Conservation (phyloP, 2,797 vertebrate species). For the Hephaestus fuliginosus region DNA sequence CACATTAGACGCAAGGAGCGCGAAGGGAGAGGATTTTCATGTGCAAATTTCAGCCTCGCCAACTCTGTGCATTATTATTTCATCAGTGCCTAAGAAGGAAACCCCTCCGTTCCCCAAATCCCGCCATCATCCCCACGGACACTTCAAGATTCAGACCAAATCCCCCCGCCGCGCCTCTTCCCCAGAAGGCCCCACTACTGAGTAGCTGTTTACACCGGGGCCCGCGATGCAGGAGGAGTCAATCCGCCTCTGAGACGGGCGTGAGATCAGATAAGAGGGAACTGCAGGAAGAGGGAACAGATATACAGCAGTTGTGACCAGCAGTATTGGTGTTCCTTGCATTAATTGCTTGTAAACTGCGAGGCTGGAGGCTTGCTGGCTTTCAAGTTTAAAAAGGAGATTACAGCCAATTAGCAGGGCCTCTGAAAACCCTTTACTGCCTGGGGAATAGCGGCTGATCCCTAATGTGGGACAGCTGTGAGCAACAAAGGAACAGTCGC, state of each 20-base stretch:
- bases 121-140: conserved; percentile 74
- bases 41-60: conserved; percentile 87
- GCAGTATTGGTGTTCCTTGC: conserved; percentile 72
- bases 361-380: conserved; percentile 76
- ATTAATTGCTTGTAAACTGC: conserved; percentile 87
- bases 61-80: conserved; percentile 87
- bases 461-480: conserved; percentile 81
- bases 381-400: conserved; percentile 85
- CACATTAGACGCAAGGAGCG: conserved; percentile 78
- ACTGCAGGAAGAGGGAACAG: conserved; percentile 57
- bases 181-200: conserved; percentile 73
- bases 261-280: conserved; percentile 68
- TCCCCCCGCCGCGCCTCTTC: conserved; percentile 57
- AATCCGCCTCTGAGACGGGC: conserved; percentile 56
- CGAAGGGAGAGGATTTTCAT: conserved; percentile 84
- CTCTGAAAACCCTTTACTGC: conserved; percentile 77
- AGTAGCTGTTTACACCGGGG: conserved; percentile 77
- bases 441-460: conserved; percentile 80
- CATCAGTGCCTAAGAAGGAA: conserved; percentile 81
- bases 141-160: conserved; percentile 81
- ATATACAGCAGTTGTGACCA: conserved; percentile 76
- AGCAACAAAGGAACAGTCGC: conserved; percentile 80
- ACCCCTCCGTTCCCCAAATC: conserved; percentile 76
- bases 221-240: conserved; percentile 67
- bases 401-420: conserved; percentile 87